Evolutionary conservation across 2,797 vertebrate genomes (phyloP).

Genomic region (Mionectes olivaceus): DNA sequence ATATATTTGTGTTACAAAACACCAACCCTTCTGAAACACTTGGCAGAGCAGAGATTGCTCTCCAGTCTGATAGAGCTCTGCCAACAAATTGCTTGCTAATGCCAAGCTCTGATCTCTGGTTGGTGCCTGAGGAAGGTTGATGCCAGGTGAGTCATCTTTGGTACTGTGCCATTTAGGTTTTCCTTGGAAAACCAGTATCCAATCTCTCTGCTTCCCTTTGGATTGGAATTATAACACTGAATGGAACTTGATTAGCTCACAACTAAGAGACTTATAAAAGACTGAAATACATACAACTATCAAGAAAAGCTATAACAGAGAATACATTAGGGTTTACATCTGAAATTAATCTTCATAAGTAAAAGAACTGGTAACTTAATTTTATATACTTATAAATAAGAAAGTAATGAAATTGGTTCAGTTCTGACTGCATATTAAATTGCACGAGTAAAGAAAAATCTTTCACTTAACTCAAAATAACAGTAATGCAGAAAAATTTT

Average conservation of each 20-base stretch:
- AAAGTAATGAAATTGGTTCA: neutral
- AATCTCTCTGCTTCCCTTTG: neutral
- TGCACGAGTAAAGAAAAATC: neutral
- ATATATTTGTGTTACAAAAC: neutral
- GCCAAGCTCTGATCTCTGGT: neutral
- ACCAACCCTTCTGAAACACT: neutral
- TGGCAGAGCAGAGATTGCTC: neutral
- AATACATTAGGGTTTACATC: neutral
- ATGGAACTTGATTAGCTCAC: neutral
- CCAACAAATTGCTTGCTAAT: neutral
- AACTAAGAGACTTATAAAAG: neutral
- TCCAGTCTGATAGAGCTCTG: neutral
- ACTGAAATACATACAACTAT: neutral
- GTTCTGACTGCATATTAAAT: neutral
- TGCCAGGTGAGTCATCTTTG: neutral
- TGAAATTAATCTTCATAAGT: neutral
- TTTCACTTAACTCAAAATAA: neutral
- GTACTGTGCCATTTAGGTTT: neutral
- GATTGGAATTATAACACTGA: neutral
- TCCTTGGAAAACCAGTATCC: neutral
- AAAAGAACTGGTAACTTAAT: neutral
- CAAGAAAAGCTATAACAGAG: neutral
- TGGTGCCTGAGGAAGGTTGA: neutral
- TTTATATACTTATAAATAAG: neutral
- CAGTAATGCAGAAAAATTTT: neutral